These are phyloP conservation scores for Ernsta delagoae DNA, from an alignment of 2,888 invertebrate genomes.

Conservation along the genomic window DNA sequence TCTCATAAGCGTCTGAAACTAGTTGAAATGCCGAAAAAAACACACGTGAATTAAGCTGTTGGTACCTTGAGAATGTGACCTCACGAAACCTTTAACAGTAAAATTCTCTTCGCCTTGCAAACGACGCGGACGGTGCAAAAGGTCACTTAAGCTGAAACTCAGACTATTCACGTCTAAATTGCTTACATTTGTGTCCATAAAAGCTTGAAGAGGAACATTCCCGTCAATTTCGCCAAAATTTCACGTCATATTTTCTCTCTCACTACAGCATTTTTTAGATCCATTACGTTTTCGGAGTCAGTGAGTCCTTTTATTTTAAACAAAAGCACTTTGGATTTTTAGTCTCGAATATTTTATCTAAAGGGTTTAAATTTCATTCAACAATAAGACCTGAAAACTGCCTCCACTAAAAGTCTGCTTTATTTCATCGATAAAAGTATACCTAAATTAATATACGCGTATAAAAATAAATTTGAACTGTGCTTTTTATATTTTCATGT, in stretches of 20 bases:
- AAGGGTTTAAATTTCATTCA: not conserved
- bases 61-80: too few relatives aligned
- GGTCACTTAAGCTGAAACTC: constrained; percentile 15
- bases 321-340: constrained; percentile 7
- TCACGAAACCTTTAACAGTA: too few relatives aligned
- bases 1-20: too few relatives aligned
- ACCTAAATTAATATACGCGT: too few relatives aligned
- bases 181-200: constrained; percentile 31
- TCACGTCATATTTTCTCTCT: constrained; percentile 18
- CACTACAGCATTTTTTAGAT: not conserved
- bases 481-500: too few relatives aligned
- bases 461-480: too few relatives aligned
- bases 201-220: constrained; percentile 17
- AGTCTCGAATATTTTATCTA: not conserved
- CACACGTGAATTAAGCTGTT: too few relatives aligned
- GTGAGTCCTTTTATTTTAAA: not conserved
- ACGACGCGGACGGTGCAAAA: not conserved
- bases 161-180: constrained; percentile 27
- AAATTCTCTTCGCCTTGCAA: not conserved
- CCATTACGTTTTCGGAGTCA: constrained; percentile 20
- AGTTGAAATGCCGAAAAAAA: too few relatives aligned
- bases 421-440: too few relatives aligned
- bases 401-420: too few relatives aligned
- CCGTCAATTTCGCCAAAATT: constrained; percentile 15
- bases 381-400: not conserved